Conservation (phyloP, 1,140 invertebrate species). For the Octopus sinensis region DNA sequence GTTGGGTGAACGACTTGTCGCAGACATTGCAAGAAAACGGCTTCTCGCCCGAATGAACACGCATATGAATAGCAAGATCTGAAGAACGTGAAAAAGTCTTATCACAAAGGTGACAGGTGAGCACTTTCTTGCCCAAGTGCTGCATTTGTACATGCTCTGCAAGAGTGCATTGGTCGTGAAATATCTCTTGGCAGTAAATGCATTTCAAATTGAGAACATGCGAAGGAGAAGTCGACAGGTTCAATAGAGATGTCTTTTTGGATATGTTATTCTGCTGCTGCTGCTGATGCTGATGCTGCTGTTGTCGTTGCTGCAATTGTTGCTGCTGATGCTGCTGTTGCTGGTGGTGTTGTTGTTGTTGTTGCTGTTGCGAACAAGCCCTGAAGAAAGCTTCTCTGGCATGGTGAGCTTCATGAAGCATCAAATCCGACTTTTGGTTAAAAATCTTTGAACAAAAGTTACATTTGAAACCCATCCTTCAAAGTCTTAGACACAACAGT, state of each 20-base stretch:
- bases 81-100: slow-evolving; percentile 80
- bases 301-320: not conserved
- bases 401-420: not conserved
- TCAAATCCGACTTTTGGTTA: not conserved
- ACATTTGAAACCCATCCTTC: slow-evolving; percentile 8
- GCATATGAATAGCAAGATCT: slow-evolving; percentile 85
- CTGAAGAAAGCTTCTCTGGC: slow-evolving; percentile 1
- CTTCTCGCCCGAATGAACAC: slow-evolving; percentile 57
- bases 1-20: slow-evolving; percentile 33
- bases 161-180: not conserved
- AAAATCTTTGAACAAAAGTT: not conserved
- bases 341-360: not conserved
- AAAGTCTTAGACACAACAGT: too few relatives aligned
- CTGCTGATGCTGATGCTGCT: not conserved
- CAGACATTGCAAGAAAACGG: slow-evolving; percentile 24
- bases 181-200: not conserved
- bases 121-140: slow-evolving; percentile 51
- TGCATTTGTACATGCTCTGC: not conserved
- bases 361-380: slow-evolving; percentile 1
- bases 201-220: not conserved
- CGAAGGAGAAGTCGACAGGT: not conserved
- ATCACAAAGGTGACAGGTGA: slow-evolving; percentile 76
- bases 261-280: not conserved
- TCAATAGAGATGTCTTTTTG: not conserved
- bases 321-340: not conserved